Base-by-base conservation (phyloP, 2,888 invertebrate genomes). In the Linyphia triangularis region DNA sequence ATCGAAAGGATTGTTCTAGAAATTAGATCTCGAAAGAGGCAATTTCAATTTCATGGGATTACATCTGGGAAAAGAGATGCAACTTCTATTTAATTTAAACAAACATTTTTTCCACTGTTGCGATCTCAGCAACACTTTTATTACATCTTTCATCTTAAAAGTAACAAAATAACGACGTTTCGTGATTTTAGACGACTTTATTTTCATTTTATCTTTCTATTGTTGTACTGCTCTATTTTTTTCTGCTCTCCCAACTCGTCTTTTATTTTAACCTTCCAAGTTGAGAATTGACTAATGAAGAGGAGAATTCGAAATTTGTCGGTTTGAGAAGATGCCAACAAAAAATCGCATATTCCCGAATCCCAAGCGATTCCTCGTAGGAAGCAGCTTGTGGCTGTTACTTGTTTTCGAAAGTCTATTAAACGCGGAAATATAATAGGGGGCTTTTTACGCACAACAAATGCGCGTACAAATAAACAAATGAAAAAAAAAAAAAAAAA, bases 251-350 rank as follows among this genome's bases (percentile, higher is more conserved):
- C 4, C 26, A 10, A 22, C 26, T 83, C 24, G 40, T 37, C 43
- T 77, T 77, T 77, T 63, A 77, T 61, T 61, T 77, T 77, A 77
- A 77, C 77, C 22, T 77, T 75, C 37, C 77, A 77, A 73, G 73
- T 22, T 77, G 77, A 67, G 84, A 77, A 85, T 85, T 69, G 77
- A 85, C 84, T 85, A 85, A 85, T 85, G 84, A 85, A 85, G 84
- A 37, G 9, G 65, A 77, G 77, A 85, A 57, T 69, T 85, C 67
- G 57, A 85, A 85, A 85, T 85, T 85, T 85, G 61, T 69, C 59
- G 77, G 84, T 85, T 85, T 85, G 59, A 24, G 61, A n/a, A 51
- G 51, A 30, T 57, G 33, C 59, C 61, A n/a, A 61, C 40, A 61
- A 72, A 82, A 26, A 19, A 30, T 65, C 51, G 67, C 28, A 24